phyloP scores from a whole-genome alignment of 64 coral and sea anemone species.

The Stichodactyla mertensii region DNA sequence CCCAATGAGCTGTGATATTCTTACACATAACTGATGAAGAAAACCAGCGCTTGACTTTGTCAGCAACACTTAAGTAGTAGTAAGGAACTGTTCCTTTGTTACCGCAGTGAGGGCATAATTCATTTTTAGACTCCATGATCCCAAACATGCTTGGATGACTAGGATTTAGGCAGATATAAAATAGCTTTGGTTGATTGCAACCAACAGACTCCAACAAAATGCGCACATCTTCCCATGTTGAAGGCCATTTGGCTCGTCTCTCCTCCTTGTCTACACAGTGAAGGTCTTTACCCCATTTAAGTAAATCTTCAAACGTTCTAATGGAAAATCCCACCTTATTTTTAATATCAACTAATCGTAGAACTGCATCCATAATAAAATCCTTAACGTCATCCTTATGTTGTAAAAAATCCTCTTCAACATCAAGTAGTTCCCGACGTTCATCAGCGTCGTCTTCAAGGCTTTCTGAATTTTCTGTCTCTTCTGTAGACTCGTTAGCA shows the following conservation, averaged over 20 bases:
- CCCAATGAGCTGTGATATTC: too few relatives aligned
- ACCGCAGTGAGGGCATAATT: too few relatives aligned
- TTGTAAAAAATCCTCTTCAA: neutral
- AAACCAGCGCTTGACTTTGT: too few relatives aligned
- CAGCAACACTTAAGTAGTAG: too few relatives aligned
- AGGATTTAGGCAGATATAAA: too few relatives aligned
- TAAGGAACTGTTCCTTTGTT: too few relatives aligned
- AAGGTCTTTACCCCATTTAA: slow-evolving; percentile 55
- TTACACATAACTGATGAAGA: too few relatives aligned
- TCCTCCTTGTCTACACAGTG: slow-evolving; percentile 24
- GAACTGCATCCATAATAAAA: slow-evolving; percentile 47
- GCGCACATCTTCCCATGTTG: slow-evolving; percentile 29
- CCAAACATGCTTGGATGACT: too few relatives aligned
- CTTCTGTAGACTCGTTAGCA: too few relatives aligned
- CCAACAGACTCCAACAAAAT: slow-evolving; percentile 34
- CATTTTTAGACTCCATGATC: too few relatives aligned
- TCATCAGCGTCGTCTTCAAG: too few relatives aligned
- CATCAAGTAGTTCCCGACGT: neutral
- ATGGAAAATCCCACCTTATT: slow-evolving; percentile 50
- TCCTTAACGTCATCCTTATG: slow-evolving; percentile 6
- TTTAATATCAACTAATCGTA: slow-evolving; percentile 66
- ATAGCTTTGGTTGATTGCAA: slow-evolving; percentile 37
- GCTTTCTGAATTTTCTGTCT: too few relatives aligned
- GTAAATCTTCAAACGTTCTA: slow-evolving; percentile 46
- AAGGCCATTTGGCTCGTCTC: slow-evolving; percentile 35